Percentiles rank a stretch among this genome's conserved stretches.
These are phyloP conservation scores for Phaonia tiefii DNA, from an alignment of 2,888 invertebrate genomes.

Conservation along the genomic window DNA sequence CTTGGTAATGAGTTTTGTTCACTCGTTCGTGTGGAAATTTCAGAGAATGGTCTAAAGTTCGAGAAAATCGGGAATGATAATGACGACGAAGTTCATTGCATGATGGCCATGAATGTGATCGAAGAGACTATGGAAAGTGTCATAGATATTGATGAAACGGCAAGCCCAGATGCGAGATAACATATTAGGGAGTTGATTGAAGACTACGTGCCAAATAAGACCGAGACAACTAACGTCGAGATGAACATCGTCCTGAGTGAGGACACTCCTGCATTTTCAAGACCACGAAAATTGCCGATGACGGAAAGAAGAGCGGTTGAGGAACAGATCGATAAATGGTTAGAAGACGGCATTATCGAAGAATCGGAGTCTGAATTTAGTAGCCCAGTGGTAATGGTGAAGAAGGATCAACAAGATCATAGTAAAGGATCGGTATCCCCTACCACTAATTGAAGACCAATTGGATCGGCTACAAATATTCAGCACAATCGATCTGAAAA, in stretches of 20 bases:
- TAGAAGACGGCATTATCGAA: constrained; percentile 52
- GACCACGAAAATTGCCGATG: constrained; percentile 11
- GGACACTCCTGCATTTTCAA: constrained; percentile 30
- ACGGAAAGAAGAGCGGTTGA: constrained; percentile 29
- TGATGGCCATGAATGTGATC: constrained; percentile 14
- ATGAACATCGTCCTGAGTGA: constrained; percentile 40
- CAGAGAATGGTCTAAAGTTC: constrained; percentile 26
- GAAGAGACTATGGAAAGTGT: neutral
- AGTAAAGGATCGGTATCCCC: no score
- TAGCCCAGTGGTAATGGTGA: constrained; percentile 52
- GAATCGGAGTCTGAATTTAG: constrained; percentile 63
- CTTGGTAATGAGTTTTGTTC: constrained; percentile 42
- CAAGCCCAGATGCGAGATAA: constrained; percentile 24
- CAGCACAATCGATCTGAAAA: no score
- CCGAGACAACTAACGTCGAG: no score
- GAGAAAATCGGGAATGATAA: neutral
- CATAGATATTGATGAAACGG: constrained; percentile 22
- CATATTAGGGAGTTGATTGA: constrained; percentile 15
- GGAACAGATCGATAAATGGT: constrained; percentile 34
- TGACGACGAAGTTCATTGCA: neutral
- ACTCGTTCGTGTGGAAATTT: constrained; percentile 22
- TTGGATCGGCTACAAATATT: constrained; percentile 72
- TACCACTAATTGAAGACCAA: no score
- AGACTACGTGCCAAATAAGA: constrained; percentile 50
- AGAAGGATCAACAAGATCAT: no score